These are phyloP conservation scores for Cephalopterus ornatus DNA, from an alignment of 2,113 vertebrate species.

Conservation along the genomic window DNA sequence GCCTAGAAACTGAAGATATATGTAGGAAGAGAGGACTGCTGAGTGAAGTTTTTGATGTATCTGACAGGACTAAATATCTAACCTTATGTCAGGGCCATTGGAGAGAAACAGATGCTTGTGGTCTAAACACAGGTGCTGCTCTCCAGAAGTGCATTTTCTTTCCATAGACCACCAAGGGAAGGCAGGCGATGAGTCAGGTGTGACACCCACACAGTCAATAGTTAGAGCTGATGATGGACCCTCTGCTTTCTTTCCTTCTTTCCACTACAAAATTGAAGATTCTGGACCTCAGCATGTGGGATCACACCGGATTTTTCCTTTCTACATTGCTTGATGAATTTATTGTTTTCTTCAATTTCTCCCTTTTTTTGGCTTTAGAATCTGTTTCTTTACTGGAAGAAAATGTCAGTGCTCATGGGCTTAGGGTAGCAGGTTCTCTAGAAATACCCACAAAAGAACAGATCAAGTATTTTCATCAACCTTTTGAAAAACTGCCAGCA, in stretches of 20 bases:
- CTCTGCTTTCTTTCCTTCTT: background rate
- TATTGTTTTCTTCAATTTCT: background rate
- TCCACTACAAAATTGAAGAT: background rate
- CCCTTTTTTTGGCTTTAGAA: background rate
- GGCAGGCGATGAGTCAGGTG: background rate
- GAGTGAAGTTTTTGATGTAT: background rate
- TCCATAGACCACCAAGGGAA: background rate
- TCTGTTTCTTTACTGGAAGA: background rate
- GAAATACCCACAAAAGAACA: background rate
- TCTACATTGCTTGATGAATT: background rate
- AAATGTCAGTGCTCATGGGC: background rate
- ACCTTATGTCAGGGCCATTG: background rate
- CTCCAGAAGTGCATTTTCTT: background rate
- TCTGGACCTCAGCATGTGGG: background rate
- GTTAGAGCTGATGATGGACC: background rate
- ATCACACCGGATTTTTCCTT: background rate
- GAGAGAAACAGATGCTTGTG: background rate
- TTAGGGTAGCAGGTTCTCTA: background rate
- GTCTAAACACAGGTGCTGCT: background rate
- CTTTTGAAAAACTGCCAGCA: background rate
- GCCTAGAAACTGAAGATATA: background rate
- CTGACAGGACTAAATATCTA: background rate
- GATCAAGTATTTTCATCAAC: background rate
- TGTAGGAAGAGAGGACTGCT: background rate
- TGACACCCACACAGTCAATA: background rate